phyloP scores from a whole-genome alignment of 2,113 vertebrate species.

The Phyllostomus hastatus region DNA sequence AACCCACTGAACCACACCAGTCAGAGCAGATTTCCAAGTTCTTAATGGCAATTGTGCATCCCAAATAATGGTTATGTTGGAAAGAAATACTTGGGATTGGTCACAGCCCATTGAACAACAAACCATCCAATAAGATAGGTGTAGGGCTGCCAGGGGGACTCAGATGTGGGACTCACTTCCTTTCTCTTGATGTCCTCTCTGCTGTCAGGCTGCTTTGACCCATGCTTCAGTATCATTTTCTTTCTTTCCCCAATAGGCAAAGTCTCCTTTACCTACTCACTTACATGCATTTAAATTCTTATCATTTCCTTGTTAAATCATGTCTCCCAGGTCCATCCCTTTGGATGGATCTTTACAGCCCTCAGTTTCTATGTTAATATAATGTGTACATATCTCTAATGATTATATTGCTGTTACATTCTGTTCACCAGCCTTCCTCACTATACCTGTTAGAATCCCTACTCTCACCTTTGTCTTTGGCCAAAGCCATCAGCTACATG shows the following conservation, averaged over 20 bases:
- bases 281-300: neutral
- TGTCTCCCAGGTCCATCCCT: neutral
- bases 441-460: neutral
- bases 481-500: neutral
- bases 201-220: neutral
- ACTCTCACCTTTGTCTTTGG: neutral
- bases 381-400: neutral
- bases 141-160: neutral
- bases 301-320: neutral
- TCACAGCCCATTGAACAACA: neutral
- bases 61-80: neutral
- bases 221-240: neutral
- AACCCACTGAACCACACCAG: no score
- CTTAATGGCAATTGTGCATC: neutral
- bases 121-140: neutral
- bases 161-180: neutral
- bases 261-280: neutral
- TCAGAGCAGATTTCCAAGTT: neutral
- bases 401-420: neutral
- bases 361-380: neutral
- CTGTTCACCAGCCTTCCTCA: neutral
- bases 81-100: neutral
- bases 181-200: neutral
- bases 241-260: neutral
- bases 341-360: neutral